Conservation (phyloP, 2,113 vertebrate species). For the Gymnogyps californianus region DNA sequence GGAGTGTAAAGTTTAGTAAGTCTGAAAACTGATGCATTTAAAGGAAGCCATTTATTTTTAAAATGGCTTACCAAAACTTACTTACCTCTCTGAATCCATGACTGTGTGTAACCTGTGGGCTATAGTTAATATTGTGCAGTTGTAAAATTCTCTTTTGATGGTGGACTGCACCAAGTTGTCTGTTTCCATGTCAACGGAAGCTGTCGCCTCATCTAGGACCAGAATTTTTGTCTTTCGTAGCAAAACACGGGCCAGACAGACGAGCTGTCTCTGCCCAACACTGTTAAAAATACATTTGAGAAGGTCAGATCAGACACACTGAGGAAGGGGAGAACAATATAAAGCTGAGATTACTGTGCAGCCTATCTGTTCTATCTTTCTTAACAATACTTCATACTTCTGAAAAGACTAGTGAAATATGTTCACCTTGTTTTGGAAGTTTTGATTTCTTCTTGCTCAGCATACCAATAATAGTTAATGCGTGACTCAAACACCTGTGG, state of each 20-base stretch:
- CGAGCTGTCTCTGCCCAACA: constrained; percentile 63
- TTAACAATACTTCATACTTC: not conserved
- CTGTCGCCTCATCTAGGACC: constrained; percentile 67
- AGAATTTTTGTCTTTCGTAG: constrained; percentile 68
- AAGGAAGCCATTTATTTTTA: not conserved
- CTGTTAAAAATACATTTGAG: constrained; percentile 28
- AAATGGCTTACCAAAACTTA: not conserved
- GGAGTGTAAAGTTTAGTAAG: not conserved
- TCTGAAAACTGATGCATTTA: not conserved
- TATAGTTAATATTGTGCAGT: constrained; percentile 63
- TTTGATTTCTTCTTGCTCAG: not conserved
- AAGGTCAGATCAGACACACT: not conserved
- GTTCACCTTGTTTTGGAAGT: not conserved
- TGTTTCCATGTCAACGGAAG: constrained; percentile 60
- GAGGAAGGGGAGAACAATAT: not conserved
- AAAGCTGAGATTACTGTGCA: not conserved
- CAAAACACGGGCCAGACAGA: constrained; percentile 68
- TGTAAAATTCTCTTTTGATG: constrained; percentile 60
- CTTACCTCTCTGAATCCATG: constrained; percentile 65
- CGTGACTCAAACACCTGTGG: not conserved
- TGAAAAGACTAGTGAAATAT: not conserved
- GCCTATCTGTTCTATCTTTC: not conserved
- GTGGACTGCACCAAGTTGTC: constrained; percentile 61
- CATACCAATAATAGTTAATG: not conserved
- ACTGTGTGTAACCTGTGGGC: constrained; percentile 60